Evolutionary conservation across 2,113 vertebrate genomes (phyloP).

Genomic region (Istiophorus platypterus): DNA sequence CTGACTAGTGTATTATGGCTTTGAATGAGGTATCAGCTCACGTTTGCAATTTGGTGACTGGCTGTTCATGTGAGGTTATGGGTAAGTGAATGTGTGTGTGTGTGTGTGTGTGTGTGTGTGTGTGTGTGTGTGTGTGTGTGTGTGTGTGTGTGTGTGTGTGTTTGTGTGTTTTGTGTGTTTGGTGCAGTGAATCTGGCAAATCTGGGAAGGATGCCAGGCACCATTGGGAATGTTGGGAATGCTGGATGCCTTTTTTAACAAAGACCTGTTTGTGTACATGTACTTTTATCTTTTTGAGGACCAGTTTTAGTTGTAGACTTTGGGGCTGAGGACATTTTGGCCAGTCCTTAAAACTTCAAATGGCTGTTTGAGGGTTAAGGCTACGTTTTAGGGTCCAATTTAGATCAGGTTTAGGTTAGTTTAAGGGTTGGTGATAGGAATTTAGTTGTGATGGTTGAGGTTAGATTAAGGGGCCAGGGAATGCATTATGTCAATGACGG

Average conservation of each 20-base stretch:
- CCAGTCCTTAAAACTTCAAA: too few relatives aligned
- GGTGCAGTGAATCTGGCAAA: conserved; percentile 52
- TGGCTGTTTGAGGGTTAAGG: too few relatives aligned
- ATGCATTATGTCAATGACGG: too few relatives aligned
- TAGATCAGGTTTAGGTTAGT: too few relatives aligned
- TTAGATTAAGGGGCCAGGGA: too few relatives aligned
- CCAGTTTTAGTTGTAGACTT: too few relatives aligned
- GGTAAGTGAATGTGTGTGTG: conserved; percentile 2
- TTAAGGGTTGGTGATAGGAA: too few relatives aligned
- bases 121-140: neutral
- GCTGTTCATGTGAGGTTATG: conserved; percentile 18
- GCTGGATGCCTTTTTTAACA: conserved; percentile 70
- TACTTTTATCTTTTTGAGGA: too few relatives aligned
- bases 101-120: conserved; percentile 17
- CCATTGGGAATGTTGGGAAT: conserved; percentile 76
- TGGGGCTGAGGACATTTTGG: too few relatives aligned
- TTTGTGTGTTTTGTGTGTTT: conserved; percentile 6
- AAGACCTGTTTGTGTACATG: conserved; percentile 46
- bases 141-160: conserved; percentile 3
- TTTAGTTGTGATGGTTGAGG: too few relatives aligned
- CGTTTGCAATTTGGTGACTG: conserved; percentile 33
- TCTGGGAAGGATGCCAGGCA: conserved; percentile 72
- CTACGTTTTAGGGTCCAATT: too few relatives aligned
- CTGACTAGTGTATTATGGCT: conserved; percentile 11
- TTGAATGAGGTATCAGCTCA: conserved; percentile 10